Evolutionary conservation across 2,888 invertebrate species (phyloP).

Genomic region (Buathra laborator): DNA sequence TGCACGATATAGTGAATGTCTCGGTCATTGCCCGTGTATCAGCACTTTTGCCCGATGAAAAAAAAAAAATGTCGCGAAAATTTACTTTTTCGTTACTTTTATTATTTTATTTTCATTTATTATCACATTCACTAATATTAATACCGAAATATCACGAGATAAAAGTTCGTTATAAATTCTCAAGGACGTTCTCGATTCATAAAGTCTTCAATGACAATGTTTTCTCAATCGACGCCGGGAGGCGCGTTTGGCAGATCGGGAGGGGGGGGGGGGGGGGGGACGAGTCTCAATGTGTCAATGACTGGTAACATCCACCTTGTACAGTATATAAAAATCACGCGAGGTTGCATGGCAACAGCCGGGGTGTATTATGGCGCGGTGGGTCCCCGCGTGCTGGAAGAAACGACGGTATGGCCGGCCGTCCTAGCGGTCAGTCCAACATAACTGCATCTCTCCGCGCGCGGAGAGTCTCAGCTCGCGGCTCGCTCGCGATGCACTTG

Average conservation of each 20-base stretch:
- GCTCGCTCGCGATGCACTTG: constrained; percentile 64
- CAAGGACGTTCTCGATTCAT: background rate
- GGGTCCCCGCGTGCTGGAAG: constrained; percentile 55
- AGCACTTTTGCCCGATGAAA: background rate
- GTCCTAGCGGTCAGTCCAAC: constrained; percentile 80
- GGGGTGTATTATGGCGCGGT: constrained; percentile 66
- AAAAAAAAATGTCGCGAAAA: background rate
- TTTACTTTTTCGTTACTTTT: too few species aligned
- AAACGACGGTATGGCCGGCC: constrained; percentile 53
- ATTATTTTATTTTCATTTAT: background rate
- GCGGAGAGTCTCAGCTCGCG: constrained; percentile 56
- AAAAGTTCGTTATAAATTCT: background rate
- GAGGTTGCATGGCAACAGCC: constrained; percentile 76
- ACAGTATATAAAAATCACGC: constrained; percentile 67
- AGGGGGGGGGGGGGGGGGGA: background rate
- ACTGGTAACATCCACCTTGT: constrained; percentile 34
- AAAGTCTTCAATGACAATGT: background rate
- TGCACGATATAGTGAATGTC: background rate
- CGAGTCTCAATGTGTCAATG: constrained; percentile 25
- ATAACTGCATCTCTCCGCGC: constrained; percentile 79
- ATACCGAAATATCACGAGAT: background rate
- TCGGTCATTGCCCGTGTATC: constrained; percentile 3
- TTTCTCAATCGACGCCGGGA: background rate
- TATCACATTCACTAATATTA: background rate
- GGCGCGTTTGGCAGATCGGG: background rate